Evolutionary conservation across 2,113 vertebrate species (phyloP).

Genomic region (Sardina pilchardus): DNA sequence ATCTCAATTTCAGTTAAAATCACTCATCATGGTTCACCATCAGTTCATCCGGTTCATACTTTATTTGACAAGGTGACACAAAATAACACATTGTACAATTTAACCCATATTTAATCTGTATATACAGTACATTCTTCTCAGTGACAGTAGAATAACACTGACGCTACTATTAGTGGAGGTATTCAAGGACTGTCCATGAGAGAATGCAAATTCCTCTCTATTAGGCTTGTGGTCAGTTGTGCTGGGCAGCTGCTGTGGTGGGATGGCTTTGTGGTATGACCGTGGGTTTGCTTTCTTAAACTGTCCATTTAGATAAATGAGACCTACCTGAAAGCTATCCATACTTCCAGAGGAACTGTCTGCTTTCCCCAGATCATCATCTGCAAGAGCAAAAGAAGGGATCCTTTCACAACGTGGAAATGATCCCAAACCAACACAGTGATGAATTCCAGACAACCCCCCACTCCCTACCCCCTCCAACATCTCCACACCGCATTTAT

Average conservation of each 20-base stretch:
- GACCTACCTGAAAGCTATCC: conserved; percentile 90
- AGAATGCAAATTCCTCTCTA: neutral
- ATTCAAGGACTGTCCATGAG: neutral
- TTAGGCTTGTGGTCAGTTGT: neutral
- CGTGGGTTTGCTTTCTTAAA: neutral
- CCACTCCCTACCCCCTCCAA: neutral
- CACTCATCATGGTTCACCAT: neutral
- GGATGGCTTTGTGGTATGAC: neutral
- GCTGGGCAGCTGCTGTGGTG: neutral
- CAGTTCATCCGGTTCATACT: neutral
- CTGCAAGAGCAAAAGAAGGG: conserved; percentile 67
- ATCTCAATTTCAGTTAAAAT: neutral
- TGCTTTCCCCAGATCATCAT: conserved; percentile 90
- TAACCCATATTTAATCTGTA: neutral
- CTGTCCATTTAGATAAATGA: conserved; percentile 38
- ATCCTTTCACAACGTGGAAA: conserved; percentile 11
- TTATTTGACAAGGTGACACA: neutral
- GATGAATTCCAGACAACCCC: conserved; percentile 10
- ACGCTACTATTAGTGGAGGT: neutral
- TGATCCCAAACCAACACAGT: neutral
- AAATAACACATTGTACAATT: neutral
- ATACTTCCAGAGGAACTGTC: conserved; percentile 87
- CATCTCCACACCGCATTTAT: neutral
- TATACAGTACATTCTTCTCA: neutral
- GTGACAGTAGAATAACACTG: neutral